phyloP scores from a whole-genome alignment of 1,140 invertebrate genomes.

The Acyrthosiphon pisum region DNA sequence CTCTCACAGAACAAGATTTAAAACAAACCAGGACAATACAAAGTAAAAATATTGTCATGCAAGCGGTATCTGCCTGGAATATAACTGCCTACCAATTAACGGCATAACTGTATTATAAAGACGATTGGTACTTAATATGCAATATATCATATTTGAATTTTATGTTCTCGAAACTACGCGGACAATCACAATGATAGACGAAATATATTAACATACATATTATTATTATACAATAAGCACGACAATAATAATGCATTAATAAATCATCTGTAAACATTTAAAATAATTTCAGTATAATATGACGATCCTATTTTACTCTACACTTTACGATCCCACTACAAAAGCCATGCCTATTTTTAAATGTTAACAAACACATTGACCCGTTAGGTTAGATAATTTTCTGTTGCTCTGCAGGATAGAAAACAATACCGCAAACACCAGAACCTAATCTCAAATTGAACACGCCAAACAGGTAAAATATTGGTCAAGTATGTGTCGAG shows the following conservation, averaged over 20 bases:
- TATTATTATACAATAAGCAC: background rate
- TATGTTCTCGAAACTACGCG: background rate
- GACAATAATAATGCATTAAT: background rate
- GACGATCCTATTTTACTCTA: background rate
- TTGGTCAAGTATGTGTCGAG: background rate
- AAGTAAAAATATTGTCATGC: background rate
- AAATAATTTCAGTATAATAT: too few species aligned
- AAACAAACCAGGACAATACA: background rate
- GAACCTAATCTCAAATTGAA: background rate
- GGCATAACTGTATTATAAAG: background rate
- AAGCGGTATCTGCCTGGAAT: background rate
- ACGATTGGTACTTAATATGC: background rate
- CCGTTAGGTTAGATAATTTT: background rate
- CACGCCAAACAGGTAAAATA: background rate
- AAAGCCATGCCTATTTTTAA: background rate
- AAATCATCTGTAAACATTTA: background rate
- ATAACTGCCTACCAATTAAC: background rate
- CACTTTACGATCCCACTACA: background rate
- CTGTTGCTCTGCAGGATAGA: background rate
- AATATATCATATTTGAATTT: background rate
- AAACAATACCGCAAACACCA: slow-evolving; percentile 3
- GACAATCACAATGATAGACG: background rate
- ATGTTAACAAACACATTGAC: background rate
- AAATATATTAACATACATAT: background rate
- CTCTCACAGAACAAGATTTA: background rate